phyloP scores from a whole-genome alignment of 2,888 invertebrate species.

The Agrotis clavis region DNA sequence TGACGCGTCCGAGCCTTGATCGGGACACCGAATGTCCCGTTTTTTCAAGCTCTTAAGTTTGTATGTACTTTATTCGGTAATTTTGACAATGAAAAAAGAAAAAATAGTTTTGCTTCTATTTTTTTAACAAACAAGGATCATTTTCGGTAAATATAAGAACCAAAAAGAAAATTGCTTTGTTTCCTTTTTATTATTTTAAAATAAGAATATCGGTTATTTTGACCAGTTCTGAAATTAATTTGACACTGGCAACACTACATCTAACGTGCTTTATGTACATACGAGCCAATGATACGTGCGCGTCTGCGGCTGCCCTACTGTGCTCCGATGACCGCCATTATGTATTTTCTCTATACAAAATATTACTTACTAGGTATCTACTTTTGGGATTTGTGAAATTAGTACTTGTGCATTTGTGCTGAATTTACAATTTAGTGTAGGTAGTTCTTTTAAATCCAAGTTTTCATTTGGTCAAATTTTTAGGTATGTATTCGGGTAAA shows the following conservation, averaged over 20 bases:
- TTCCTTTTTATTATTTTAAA: no score
- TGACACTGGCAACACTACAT: conserved; percentile 10
- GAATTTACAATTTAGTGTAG: conserved; percentile 6
- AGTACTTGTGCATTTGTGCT: conserved; percentile 12
- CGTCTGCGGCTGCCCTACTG: conserved; percentile 37
- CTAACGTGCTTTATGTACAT: conserved; percentile 57
- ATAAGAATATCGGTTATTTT: no score
- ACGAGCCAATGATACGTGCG: conserved; percentile 53
- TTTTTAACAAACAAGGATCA: no score
- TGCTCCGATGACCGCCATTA: conserved; percentile 40
- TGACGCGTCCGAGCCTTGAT: no score
- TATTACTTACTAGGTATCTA: conserved; percentile 31
- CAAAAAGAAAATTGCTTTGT: no score
- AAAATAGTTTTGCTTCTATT: no score
- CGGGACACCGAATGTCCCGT: no score
- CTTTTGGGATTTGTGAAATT: neutral
- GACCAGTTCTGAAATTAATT: no score
- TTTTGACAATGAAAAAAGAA: no score
- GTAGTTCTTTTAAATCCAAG: neutral
- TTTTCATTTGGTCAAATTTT: neutral
- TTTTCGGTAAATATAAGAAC: no score
- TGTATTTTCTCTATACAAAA: conserved; percentile 54
- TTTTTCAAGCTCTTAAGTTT: no score
- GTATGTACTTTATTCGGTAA: no score
- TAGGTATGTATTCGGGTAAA: neutral